These are phyloP conservation scores for Neodontobutis hainanensis DNA, from an alignment of 2,113 vertebrate species.

Conservation along the genomic window DNA sequence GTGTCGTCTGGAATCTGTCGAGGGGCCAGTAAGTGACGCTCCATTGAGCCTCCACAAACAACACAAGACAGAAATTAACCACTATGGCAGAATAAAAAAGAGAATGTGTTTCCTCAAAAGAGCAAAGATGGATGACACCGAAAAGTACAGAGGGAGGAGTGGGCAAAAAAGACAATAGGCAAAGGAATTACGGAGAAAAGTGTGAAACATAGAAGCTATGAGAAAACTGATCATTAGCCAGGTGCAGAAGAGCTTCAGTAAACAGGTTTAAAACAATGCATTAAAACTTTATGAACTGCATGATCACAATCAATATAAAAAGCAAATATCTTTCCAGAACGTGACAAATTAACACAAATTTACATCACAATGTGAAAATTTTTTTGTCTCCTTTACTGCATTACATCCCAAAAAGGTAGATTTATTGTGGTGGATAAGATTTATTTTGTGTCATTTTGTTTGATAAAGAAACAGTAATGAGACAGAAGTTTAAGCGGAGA, in stretches of 20 bases:
- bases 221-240: slow-evolving; percentile 3
- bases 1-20: slow-evolving; percentile 69
- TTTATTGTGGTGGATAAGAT: too few relatives aligned
- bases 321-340: too few relatives aligned
- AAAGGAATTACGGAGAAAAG: slow-evolving; percentile 6
- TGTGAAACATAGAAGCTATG: neutral
- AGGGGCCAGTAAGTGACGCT: slow-evolving; percentile 74
- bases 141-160: slow-evolving; percentile 24
- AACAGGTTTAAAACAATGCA: too few relatives aligned
- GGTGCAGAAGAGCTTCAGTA: neutral
- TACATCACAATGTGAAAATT: too few relatives aligned
- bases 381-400: too few relatives aligned
- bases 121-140: slow-evolving; percentile 55
- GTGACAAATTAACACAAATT: too few relatives aligned
- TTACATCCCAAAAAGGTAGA: too few relatives aligned
- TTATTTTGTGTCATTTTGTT: too few relatives aligned
- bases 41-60: slow-evolving; percentile 74
- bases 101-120: slow-evolving; percentile 50
- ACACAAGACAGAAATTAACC: slow-evolving; percentile 69
- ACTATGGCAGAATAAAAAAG: slow-evolving; percentile 59
- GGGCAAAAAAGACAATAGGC: slow-evolving; percentile 23
- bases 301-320: too few relatives aligned
- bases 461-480: neutral
- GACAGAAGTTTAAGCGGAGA: slow-evolving; percentile 1
- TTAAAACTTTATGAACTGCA: too few relatives aligned